Base-by-base conservation (phyloP, 2,113 vertebrate genomes). In the Vidua chalybeata region DNA sequence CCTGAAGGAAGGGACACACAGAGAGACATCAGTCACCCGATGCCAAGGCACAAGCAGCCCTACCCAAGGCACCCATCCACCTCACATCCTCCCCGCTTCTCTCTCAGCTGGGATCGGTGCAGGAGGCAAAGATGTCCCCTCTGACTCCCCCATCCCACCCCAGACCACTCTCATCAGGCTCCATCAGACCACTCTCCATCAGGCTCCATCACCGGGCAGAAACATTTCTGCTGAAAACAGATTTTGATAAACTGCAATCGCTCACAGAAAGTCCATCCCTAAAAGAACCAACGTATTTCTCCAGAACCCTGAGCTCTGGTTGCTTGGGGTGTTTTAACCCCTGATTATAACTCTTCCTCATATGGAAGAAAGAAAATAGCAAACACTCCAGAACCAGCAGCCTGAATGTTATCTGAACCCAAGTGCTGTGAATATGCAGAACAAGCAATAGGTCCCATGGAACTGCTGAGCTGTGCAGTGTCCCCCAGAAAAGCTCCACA, bases 1-100 rank as follows among this genome's bases (percentile, higher is more conserved):
- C 99, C 99, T 99, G 97, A 13, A 52, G 97, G 73, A 91, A 95
- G 85, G 73, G 75, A 97, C 93, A 97, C 45, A 92, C 46, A 7
- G 48, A 7, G 48, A 94, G 87, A 84, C 2, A 48, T 97, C 95
- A 97, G 95, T 91, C 35, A 48, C 74, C 6, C 11, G 10, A 15
- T 0, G 0, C 62, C 46, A 59, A 0, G 1, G 64, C 49, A 79
- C 0, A 0, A 10, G 20, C 2, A 3, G 26, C 58, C 48, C 69
- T 7, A 43, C 56, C 33, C 61, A 20, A 28, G 33, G 15, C 26
- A 52, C 75, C 49, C 59, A 37, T 0, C 24, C 4, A 1, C 48
- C 58, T 56, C 6, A 2, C 31, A 8, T 2, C 9, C 6, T 2
- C 4, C 10, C 5, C 2, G 3, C 49, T 58, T 39, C n/a, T 62